Base-by-base conservation (phyloP, 2,797 vertebrate species). In the Caiman crocodilus region DNA sequence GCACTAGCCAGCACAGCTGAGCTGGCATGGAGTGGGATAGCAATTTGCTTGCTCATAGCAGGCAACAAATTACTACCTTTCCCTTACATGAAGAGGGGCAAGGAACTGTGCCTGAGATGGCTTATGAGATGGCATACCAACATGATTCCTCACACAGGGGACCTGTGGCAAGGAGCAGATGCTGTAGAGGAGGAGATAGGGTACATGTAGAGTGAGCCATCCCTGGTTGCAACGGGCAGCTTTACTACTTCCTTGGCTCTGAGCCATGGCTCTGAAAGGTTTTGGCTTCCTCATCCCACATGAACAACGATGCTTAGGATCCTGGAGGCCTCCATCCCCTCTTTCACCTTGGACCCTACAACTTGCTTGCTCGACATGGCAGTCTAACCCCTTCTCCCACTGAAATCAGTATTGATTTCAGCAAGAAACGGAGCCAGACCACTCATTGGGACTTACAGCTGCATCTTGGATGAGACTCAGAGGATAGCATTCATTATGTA, bases 381-480 rank as follows among this genome's bases (percentile, higher is more conserved):
- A 11, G 5, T 20, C 18, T 32, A 20, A 35, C 30, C 25, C 59
- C 23, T 35, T 69, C 20, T 35, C 65, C 20, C 20, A 7, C 4
- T 69, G 30, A 69, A 21, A 69, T 69, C 32, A 35, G 14, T 25
- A 6, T 2, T 56, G 26, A 79, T 32, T 75, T 32, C 26, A 11
- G 67, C 28, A 16, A 16, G 25, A 76, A 83, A n/a, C 3, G 14
- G 11, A 21, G 57, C 7, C 61, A 17, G 42, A 71, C 17, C 50
- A 65, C 28, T 26, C 81, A 23, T 23, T 5, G 64, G 25, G 28
- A 57, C 28, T 78, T 14, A 63, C 26, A 60, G 15, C 21, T 60
- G 58, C 23, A 26, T 18, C 18, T 32, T 14, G 3, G 15, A 21
- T 0, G 0, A 60, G 26, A 4, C 15, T n/a, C 81, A 60, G 87